Evolutionary conservation across 2,888 invertebrate species (phyloP).

Genomic region (Phaedon cochleariae): DNA sequence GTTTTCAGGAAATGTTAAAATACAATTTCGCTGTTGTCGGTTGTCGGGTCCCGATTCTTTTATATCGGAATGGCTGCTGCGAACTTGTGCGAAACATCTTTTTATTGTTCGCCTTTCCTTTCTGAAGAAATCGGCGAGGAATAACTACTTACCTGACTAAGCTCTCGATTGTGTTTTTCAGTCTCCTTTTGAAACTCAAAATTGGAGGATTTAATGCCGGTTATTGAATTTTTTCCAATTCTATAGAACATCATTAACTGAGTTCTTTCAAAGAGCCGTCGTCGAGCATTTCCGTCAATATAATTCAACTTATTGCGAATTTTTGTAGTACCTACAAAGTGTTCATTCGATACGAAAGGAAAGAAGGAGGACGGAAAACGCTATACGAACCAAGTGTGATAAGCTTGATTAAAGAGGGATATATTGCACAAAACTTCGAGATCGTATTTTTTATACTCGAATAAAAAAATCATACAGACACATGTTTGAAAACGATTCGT

Average conservation of each 20-base stretch:
- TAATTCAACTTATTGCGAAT: too few species aligned
- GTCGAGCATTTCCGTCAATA: background rate
- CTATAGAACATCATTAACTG: background rate
- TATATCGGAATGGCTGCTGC: constrained; percentile 18
- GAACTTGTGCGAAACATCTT: background rate
- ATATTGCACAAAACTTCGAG: too few species aligned
- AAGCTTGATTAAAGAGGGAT: too few species aligned
- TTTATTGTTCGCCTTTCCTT: background rate
- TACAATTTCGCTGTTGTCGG: constrained; percentile 42
- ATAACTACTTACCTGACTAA: background rate
- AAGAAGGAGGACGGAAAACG: too few species aligned
- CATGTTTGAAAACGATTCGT: too few species aligned
- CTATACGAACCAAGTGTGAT: too few species aligned
- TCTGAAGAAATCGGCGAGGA: background rate
- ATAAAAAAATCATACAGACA: too few species aligned
- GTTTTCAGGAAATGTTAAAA: constrained; percentile 43
- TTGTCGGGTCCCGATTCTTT: constrained; percentile 34
- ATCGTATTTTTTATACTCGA: too few species aligned
- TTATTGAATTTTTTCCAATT: background rate
- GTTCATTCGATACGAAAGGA: too few species aligned
- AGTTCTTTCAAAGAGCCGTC: background rate
- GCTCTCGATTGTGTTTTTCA: background rate
- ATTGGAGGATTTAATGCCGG: background rate
- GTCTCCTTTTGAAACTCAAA: background rate
- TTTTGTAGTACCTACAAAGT: too few species aligned